Evolutionary conservation across 1,140 invertebrate species (phyloP).

Genomic region (Anthonomus grandis): DNA sequence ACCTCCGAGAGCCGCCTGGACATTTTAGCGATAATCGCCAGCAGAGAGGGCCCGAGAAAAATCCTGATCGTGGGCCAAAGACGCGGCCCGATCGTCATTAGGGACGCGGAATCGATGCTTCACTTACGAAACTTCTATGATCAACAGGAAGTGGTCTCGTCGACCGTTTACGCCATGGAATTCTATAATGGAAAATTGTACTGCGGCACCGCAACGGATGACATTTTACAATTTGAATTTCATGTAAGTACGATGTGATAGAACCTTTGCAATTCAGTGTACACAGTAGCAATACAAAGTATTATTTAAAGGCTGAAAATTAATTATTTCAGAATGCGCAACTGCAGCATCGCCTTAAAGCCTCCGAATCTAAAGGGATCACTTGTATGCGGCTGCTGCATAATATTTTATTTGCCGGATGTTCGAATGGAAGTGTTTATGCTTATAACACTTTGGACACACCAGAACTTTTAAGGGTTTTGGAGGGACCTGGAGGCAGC

Average conservation of each 20-base stretch:
- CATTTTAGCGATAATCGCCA: constrained; percentile 54
- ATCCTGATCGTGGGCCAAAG: constrained; percentile 55
- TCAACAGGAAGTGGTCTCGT: constrained; percentile 20
- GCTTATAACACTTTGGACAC: constrained; percentile 50
- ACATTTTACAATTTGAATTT: constrained; percentile 42
- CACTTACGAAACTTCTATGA: constrained; percentile 47
- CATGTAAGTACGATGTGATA: constrained; percentile 35
- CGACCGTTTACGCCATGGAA: constrained; percentile 41
- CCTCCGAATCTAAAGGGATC: constrained; percentile 50
- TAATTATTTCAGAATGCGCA: too few species aligned
- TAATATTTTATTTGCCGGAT: constrained; percentile 54
- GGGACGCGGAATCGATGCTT: constrained; percentile 54
- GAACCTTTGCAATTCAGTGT: not conserved
- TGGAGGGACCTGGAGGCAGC: constrained; percentile 55
- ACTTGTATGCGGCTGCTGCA: constrained; percentile 54
- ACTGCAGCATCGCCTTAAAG: too few species aligned
- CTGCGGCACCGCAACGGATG: constrained; percentile 42
- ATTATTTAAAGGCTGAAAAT: too few species aligned
- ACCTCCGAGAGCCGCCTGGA: too few species aligned
- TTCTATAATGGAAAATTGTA: constrained; percentile 39
- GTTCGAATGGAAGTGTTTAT: constrained; percentile 57
- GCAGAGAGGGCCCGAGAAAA: constrained; percentile 54
- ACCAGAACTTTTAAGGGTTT: constrained; percentile 46
- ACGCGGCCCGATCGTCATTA: constrained; percentile 53
- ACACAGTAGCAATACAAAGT: too few species aligned